Evolutionary conservation across 2,797 vertebrate species (phyloP), one percentile per base, ranked within the genome.

Genomic region (Adelosebastes latens): DNA sequence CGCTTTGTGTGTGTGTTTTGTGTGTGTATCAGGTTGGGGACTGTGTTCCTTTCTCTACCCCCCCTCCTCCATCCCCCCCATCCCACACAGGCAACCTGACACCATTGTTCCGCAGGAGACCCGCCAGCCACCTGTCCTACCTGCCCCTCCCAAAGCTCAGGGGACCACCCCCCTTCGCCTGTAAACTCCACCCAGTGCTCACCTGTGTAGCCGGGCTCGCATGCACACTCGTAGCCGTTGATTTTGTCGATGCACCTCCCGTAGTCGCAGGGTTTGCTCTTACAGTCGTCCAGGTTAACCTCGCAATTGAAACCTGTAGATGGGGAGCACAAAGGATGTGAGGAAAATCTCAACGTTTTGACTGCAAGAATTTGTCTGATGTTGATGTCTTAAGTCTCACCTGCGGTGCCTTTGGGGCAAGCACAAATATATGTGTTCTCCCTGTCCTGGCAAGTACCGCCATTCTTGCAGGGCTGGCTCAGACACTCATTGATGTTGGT

Each of bases 211-310:
- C 99, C 99, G 0, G 97, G 97, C 93, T 98, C 96, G 0, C 99
- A 99, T 24, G 96, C 95, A 71, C 98, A 99, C 89, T 99, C 98
- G 0, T 99, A 99, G 92, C 97, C 95, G 0, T 99, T 97, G 79
- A 99, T 99, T 96, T 97, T 98, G 96, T 99, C 98, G 0, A 99
- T 96, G 82, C 99, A 99, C 5, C 97, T 96, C 89, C 99, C 99
- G 0, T 97, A 97, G 89, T 98, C 97, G 0, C 99, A 99, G 11
- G 98, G 98, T 82, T 89, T 98, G 92, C 97, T 99, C 81, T 97
- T 97, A 0, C 99, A 99, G 92, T 99, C 99, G 0, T 99, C 98
- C 86, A 99, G 88, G 85, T 99, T 99, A 77, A 97, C 93, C 89
- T 99, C 98, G 0, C 99, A 99, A 75, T 98, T 98, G 87, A 96